Evolutionary conservation across 2,888 invertebrate species (phyloP).

Genomic region (Junonia oenone): DNA sequence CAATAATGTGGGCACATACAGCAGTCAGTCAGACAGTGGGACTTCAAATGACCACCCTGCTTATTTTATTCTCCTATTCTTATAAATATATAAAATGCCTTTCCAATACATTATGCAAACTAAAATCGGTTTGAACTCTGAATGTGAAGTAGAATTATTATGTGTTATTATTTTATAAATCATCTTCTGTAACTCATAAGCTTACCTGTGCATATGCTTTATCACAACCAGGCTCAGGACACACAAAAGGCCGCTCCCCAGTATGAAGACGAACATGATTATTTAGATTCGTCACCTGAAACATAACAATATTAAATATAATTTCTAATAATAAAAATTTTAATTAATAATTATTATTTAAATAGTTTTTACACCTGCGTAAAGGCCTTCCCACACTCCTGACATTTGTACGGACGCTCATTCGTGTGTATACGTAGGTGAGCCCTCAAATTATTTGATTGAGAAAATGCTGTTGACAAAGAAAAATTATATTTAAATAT

Average conservation of each 20-base stretch:
- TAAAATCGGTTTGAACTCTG: no score
- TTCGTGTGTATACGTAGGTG: constrained; percentile 76
- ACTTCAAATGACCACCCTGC: no score
- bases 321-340: neutral
- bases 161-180: no score
- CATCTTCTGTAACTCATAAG: no score
- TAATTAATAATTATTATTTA: neutral
- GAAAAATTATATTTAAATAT: neutral
- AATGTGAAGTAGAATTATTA: no score
- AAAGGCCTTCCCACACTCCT: constrained; percentile 73
- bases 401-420: constrained; percentile 73
- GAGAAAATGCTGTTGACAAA: constrained; percentile 63
- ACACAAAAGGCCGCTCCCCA: constrained; percentile 71
- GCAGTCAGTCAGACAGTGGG: no score
- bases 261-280: constrained; percentile 75
- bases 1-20: no score
- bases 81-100: no score
- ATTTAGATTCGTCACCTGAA: constrained; percentile 71
- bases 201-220: constrained; percentile 76
- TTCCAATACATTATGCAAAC: no score
- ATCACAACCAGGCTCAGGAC: constrained; percentile 69
- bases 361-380: constrained; percentile 55
- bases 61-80: no score
- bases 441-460: constrained; percentile 72
- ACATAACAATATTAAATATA: constrained; percentile 4